Percentiles rank a stretch among this genome's conserved stretches.
phyloP scores from a whole-genome alignment of 2,888 invertebrate species.

The Caradrina clavipalpis region DNA sequence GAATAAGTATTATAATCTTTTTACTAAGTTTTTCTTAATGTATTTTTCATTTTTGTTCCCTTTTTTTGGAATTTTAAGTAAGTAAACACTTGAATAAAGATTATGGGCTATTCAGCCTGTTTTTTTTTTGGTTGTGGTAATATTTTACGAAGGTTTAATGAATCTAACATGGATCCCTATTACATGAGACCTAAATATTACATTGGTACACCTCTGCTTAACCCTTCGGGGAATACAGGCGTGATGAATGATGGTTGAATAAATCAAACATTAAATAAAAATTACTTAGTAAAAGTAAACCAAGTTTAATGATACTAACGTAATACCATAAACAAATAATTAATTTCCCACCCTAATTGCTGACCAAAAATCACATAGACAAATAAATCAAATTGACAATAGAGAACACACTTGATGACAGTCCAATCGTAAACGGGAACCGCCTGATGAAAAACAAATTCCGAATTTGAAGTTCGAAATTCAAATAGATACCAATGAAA shows the following conservation, averaged over 20 bases:
- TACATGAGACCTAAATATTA: no score
- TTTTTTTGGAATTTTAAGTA: constrained; percentile 27
- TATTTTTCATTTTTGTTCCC: constrained; percentile 39
- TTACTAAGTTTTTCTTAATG: constrained; percentile 30
- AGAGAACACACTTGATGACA: constrained; percentile 85
- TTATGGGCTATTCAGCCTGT: constrained; percentile 13
- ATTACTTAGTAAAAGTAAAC: constrained; percentile 24
- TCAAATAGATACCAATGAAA: constrained; percentile 90
- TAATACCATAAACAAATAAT: constrained; percentile 76
- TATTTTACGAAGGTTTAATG: not conserved
- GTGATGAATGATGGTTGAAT: not conserved
- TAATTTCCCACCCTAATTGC: constrained; percentile 76
- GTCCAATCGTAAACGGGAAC: constrained; percentile 83
- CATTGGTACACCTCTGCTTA: no score
- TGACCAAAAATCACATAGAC: constrained; percentile 81
- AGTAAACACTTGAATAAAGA: constrained; percentile 19
- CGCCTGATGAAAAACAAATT: constrained; percentile 89
- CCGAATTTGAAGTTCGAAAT: constrained; percentile 84
- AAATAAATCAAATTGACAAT: constrained; percentile 84
- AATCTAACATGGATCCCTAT: no score
- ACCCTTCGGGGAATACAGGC: no score
- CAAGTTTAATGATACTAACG: constrained; percentile 66
- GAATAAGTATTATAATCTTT: constrained; percentile 27
- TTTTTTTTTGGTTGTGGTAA: constrained; percentile 18
- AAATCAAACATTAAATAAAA: constrained; percentile 2